Conservation (phyloP, 2,113 vertebrate species). For the Benitochromis conjunctus region DNA sequence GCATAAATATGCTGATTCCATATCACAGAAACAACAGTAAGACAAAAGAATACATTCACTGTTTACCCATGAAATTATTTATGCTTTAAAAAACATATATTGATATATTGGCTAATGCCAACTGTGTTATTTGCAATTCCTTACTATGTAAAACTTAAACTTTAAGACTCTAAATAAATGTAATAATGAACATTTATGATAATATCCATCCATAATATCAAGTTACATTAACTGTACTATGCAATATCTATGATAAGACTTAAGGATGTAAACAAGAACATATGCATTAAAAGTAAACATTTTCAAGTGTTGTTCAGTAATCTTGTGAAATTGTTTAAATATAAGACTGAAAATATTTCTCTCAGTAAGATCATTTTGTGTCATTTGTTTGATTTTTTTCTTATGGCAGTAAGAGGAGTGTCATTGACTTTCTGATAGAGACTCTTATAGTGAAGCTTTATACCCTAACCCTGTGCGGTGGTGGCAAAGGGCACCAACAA, state of each 20-base stretch:
- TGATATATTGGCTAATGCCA: neutral
- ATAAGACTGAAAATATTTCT: neutral
- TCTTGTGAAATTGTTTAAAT: neutral
- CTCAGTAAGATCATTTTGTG: neutral
- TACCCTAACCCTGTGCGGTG: neutral
- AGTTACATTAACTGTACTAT: neutral
- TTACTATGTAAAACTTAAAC: neutral
- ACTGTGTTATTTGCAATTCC: neutral
- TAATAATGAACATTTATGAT: neutral
- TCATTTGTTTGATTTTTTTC: neutral
- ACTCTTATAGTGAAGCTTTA: neutral
- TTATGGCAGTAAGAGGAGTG: neutral
- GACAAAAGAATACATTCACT: neutral
- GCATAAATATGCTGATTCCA: neutral
- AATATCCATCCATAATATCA: neutral
- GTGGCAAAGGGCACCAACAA: neutral
- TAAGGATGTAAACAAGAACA: neutral
- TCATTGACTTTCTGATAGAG: neutral
- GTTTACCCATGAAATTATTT: neutral
- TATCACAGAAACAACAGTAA: neutral
- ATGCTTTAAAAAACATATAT: neutral
- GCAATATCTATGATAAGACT: neutral
- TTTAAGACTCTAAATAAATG: neutral
- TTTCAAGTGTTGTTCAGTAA: neutral
- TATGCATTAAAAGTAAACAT: neutral